Percentiles rank a stretch among this genome's conserved stretches.
These are phyloP conservation scores for Orbicella faveolata DNA, from an alignment of 64 coral and sea anemone genomes.

Conservation along the genomic window DNA sequence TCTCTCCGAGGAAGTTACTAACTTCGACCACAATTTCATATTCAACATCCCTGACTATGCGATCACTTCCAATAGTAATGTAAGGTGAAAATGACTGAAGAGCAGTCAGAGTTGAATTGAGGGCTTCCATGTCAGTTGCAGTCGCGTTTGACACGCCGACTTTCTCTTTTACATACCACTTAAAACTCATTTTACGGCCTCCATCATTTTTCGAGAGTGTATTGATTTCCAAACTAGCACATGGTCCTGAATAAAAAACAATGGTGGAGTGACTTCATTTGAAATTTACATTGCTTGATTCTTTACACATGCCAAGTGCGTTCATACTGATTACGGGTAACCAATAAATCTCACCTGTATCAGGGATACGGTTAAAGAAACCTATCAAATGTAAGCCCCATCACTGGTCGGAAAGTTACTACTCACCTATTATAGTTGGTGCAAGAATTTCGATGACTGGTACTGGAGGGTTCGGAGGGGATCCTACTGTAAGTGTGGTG, in stretches of 20 bases:
- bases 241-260: constrained; percentile 20
- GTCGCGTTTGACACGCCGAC: background rate
- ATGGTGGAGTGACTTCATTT: background rate
- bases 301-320: too few relatives aligned
- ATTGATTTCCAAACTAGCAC: constrained; percentile 16
- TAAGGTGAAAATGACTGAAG: background rate
- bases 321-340: too few relatives aligned
- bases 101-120: background rate
- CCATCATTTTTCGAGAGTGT: constrained; percentile 14
- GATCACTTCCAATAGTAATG: background rate
- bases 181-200: constrained; percentile 30
- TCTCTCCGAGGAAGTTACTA: constrained; percentile 61
- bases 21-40: constrained; percentile 66
- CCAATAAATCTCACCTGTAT: too few relatives aligned
- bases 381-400: background rate
- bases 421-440: constrained; percentile 37
- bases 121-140: constrained; percentile 7
- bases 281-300: background rate
- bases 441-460: constrained; percentile 18
- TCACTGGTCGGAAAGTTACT: background rate
- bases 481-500: constrained; percentile 1
- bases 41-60: constrained; percentile 13
- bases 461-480: constrained; percentile 2
- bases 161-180: constrained; percentile 48
- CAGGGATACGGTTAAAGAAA: too few relatives aligned